Conservation (phyloP, 2,797 vertebrate genomes). For the Spinus pinus region DNA sequence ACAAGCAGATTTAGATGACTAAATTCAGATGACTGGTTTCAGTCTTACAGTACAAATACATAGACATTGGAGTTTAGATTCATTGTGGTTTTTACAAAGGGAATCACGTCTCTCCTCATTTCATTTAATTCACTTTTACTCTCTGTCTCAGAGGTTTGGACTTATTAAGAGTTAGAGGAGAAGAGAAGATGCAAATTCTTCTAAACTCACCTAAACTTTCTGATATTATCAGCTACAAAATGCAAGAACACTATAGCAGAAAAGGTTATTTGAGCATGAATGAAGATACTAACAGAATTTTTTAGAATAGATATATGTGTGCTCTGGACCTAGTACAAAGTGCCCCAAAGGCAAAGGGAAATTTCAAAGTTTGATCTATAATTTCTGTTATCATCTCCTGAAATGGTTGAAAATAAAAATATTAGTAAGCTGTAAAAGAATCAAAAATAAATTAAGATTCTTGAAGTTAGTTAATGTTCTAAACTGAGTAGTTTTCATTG, state of each 20-base stretch:
- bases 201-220: not conserved
- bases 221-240: not conserved
- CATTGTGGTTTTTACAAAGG: not conserved
- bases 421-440: not conserved
- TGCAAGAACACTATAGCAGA: not conserved
- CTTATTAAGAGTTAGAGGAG: not conserved
- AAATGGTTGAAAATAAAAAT: not conserved
- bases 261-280: not conserved
- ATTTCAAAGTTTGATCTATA: not conserved
- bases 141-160: not conserved
- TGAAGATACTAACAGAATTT: not conserved
- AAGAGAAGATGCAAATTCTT: not conserved
- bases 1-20: not conserved
- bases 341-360: not conserved
- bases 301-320: not conserved
- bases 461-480: not conserved
- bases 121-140: not conserved
- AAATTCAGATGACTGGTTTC: not conserved
- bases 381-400: not conserved
- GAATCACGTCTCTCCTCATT: not conserved
- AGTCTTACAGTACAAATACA: not conserved
- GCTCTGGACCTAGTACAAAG: not conserved
- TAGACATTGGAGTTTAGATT: not conserved
- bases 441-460: not conserved
- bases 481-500: not conserved